Percentiles rank a stretch among this genome's conserved stretches.
Evolutionary conservation across 2,797 vertebrate species (phyloP).

Genomic region (Lepus townsendii): DNA sequence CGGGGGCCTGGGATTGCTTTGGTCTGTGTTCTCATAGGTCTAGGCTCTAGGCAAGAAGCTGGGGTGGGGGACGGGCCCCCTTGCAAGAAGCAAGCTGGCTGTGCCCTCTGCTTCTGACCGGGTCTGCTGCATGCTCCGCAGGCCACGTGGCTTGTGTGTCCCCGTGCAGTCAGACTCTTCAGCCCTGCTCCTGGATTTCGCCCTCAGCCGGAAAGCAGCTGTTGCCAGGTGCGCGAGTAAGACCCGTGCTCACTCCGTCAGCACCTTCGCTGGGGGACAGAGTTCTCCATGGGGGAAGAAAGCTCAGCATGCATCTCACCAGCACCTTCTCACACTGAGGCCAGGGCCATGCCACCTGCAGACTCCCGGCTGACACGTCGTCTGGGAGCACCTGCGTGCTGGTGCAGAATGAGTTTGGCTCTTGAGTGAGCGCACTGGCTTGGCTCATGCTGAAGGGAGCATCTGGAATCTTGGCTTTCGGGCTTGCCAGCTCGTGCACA

Average conservation of each 20-base stretch:
- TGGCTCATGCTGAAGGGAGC: constrained; percentile 24
- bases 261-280: neutral
- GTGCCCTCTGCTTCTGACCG: neutral
- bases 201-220: neutral
- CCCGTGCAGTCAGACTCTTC: neutral
- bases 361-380: neutral
- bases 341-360: neutral
- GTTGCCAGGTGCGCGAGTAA: neutral
- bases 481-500: neutral
- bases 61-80: neutral
- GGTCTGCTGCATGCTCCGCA: neutral
- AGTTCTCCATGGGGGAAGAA: neutral
- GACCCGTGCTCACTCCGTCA: neutral
- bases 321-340: neutral
- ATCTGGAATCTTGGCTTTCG: constrained; percentile 20
- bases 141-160: neutral
- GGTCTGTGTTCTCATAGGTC: neutral
- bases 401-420: neutral
- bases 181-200: neutral
- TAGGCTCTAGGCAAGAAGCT: fast-evolving
- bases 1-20: neutral
- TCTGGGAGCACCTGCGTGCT: neutral
- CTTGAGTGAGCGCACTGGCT: neutral
- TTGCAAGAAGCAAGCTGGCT: neutral
- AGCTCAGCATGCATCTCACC: neutral